phyloP scores from a whole-genome alignment of 1,140 invertebrate species.

The Calosoma granatense region DNA sequence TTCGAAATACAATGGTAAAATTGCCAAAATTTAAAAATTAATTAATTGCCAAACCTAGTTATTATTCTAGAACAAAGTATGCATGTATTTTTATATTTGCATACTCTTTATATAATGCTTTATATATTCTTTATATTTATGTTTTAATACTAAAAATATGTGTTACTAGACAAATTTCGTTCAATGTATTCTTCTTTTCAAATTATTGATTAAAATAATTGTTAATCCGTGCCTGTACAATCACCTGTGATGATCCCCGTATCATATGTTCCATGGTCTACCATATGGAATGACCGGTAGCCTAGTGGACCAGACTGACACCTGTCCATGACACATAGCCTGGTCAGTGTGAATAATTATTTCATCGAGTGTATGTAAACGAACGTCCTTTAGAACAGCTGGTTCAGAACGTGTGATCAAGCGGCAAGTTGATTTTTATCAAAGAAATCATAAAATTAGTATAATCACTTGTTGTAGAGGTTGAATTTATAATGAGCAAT shows the following conservation, averaged over 20 bases:
- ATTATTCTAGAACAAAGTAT: no score
- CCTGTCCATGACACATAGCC: not conserved
- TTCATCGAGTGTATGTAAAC: not conserved
- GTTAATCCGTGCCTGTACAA: not conserved
- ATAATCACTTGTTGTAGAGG: not conserved
- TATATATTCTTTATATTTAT: no score
- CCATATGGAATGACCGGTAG: constrained; percentile 4
- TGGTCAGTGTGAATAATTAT: not conserved
- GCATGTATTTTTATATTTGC: no score
- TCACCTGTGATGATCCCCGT: not conserved
- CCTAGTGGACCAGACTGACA: not conserved
- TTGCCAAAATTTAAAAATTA: no score
- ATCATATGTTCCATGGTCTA: not conserved
- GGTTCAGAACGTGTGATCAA: constrained; percentile 1
- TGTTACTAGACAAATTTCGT: no score
- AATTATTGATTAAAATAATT: no score
- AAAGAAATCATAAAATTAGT: constrained; percentile 6
- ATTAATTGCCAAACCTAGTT: no score
- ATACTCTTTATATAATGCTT: no score
- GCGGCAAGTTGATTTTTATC: constrained; percentile 7
- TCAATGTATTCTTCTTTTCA: no score
- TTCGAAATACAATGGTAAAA: no score
- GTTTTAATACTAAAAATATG: no score
- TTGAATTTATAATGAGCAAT: constrained; percentile 4
- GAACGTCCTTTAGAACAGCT: constrained; percentile 7